phyloP scores from a whole-genome alignment of 2,888 invertebrate genomes.

The Idaea straminata region DNA sequence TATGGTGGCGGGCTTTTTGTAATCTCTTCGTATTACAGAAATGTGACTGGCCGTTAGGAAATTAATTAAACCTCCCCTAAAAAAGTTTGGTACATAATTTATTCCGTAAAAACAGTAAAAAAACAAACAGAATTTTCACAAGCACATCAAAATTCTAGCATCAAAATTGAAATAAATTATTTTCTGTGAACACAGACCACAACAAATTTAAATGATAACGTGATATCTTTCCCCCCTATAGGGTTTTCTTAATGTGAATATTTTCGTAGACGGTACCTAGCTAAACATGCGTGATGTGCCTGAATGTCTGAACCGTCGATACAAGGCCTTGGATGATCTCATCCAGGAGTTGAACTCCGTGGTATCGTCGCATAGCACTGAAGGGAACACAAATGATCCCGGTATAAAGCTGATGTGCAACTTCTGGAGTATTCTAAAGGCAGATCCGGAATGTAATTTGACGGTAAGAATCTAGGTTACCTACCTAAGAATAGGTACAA shows the following conservation, averaged over 20 bases:
- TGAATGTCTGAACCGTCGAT: slow-evolving; percentile 55
- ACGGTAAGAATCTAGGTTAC: slow-evolving; percentile 40
- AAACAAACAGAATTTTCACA: slow-evolving; percentile 2
- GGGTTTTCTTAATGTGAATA: neutral
- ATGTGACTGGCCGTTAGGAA: neutral
- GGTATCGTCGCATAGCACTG: neutral
- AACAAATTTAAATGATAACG: slow-evolving; percentile 22
- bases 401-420: slow-evolving; percentile 60
- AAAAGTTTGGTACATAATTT: slow-evolving; percentile 1
- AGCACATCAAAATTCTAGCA: slow-evolving; percentile 27
- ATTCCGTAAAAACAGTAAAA: neutral
- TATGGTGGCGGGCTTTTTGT: neutral
- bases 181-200: slow-evolving; percentile 34
- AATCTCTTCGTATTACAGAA: neutral
- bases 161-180: slow-evolving; percentile 23
- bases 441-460: slow-evolving; percentile 55
- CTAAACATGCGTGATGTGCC: slow-evolving; percentile 52
- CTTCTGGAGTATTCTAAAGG: slow-evolving; percentile 65
- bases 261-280: slow-evolving; percentile 1
- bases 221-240: neutral
- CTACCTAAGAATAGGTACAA: too few relatives aligned
- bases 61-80: neutral
- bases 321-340: slow-evolving; percentile 52
- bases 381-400: slow-evolving; percentile 29
- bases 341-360: slow-evolving; percentile 41